Base-by-base conservation (phyloP, 2,888 invertebrate genomes). In the Coleophora flavipennella region DNA sequence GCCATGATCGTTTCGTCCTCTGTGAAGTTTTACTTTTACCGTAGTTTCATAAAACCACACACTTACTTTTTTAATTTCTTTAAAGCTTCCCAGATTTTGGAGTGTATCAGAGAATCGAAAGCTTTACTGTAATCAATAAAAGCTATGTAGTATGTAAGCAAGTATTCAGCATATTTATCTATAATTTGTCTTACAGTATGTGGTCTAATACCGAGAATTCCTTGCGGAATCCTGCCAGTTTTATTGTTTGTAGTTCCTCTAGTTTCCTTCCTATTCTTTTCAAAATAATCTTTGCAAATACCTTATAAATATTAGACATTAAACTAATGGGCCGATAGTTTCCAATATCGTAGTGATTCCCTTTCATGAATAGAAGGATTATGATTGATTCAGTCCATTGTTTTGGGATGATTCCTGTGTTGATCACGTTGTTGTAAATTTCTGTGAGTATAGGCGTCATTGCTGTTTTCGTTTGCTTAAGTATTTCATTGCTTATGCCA, bases 231-330 rank as follows among this genome's bases (percentile, higher is more conserved):
- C 39, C 44, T 14, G 35, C 35, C 11, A 25, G 35, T 25, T 35
- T 26, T 33, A 40, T 36, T 14, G 43, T 28, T 26, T 43, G 46
- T 34, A 41, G 43, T 8, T 41, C 39, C 25, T 46, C 43, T 3
- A 43, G 33, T 38, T 38, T 39, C 9, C 31, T n/a, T 32, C 40
- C 40, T 1, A 42, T 31, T 8, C 35, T 12, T 28, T 36, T 38
- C 13, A 36, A 13, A n/a, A 44, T 32, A 9, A 41, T 39, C 29
- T 40, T 38, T 9, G 41, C 38, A 33, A 41, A 41, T 10, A n/a
- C n/a, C n/a, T n/a, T n/a, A n/a, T n/a, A n/a, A n/a, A n/a, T n/a
- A n/a, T n/a, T n/a, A n/a, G n/a, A n/a, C n/a, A n/a, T n/a, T n/a
- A n/a, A n/a, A n/a, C n/a, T n/a, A n/a, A n/a, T n/a, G n/a, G n/a